Evolutionary conservation across 2,113 vertebrate genomes (phyloP).

Genomic region (Myotis yumanensis): DNA sequence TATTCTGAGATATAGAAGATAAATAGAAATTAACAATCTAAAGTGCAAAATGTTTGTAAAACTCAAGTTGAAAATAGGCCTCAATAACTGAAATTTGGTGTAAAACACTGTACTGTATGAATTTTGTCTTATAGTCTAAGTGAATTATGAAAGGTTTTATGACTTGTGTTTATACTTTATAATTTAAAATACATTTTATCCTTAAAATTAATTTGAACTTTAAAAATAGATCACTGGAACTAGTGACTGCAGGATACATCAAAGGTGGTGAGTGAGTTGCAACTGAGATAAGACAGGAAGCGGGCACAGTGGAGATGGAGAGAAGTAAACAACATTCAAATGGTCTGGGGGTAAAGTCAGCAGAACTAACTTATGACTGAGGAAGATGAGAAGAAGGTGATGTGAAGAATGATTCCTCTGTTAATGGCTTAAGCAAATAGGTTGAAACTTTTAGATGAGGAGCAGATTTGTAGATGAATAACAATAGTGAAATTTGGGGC

Average conservation of each 20-base stretch:
- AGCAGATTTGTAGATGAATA: background rate
- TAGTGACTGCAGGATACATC: background rate
- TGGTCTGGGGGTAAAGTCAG: background rate
- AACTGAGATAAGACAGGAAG: background rate
- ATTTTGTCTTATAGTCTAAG: background rate
- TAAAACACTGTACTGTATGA: background rate
- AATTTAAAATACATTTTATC: constrained; percentile 10
- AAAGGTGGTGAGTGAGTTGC: background rate
- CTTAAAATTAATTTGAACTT: background rate
- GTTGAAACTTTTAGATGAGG: background rate
- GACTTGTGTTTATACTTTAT: background rate
- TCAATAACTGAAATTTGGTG: background rate
- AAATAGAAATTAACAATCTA: background rate
- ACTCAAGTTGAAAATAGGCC: background rate
- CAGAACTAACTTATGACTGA: background rate
- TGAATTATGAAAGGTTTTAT: background rate
- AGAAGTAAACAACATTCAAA: background rate
- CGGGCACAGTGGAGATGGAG: background rate
- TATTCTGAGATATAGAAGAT: background rate
- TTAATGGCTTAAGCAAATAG: background rate
- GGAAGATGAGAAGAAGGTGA: background rate
- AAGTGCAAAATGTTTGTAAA: background rate
- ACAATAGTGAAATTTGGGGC: background rate
- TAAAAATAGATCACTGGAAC: background rate
- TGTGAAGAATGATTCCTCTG: background rate